Base-by-base conservation (phyloP, 2,888 invertebrate genomes). In the Campoletis raptor region DNA sequence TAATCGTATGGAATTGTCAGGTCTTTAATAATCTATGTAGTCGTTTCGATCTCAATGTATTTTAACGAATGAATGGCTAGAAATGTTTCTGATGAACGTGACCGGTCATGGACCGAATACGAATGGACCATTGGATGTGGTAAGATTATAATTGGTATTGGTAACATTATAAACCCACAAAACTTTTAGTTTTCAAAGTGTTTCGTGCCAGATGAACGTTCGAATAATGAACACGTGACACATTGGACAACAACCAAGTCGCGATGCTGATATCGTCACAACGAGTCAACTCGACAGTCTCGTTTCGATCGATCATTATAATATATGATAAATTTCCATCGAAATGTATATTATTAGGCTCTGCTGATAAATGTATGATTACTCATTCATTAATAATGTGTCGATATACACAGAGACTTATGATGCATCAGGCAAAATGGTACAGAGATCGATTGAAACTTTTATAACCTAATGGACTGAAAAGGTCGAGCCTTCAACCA, bases 221-320 rank as follows among this genome's bases (percentile, higher is more conserved):
- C n/a, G 57, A 70, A 70, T 78, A 86, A 86, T 83, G 61, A 77
- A 83, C 77, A 74, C 15, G 52, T 86, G 83, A 86, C 83, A 86
- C 69, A 61, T 72, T 77, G 76, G 37, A 45, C 30, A 72, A 66
- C 36, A 57, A 73, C 72, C 61, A 78, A 61, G 30, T 61, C 61
- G 61, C 61, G 57, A 61, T 61, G 30, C 61, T 61, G 61, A 61
- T 61, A 61, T 61, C 15, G 61, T 61, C 30, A 30, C 24, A 61
- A 6, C 61, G 10, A 24, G 15, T 30, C 24, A 24, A 6, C 15
- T 30, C 61, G 61, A 61, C 30, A 30, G 12, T 7, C 61, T 15
- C 61, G 30, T 67, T 67, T 67, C 67, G 40, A 67, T 67, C 67
- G 67, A 67, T 67, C 67, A 37, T 67, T n/a, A 61, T 30, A 61